A percentile compares a stretch with the other conserved stretches of the same genome.
Conservation (phyloP, 1,140 invertebrate species). For the Caenorhabditis inopinata region DNA sequence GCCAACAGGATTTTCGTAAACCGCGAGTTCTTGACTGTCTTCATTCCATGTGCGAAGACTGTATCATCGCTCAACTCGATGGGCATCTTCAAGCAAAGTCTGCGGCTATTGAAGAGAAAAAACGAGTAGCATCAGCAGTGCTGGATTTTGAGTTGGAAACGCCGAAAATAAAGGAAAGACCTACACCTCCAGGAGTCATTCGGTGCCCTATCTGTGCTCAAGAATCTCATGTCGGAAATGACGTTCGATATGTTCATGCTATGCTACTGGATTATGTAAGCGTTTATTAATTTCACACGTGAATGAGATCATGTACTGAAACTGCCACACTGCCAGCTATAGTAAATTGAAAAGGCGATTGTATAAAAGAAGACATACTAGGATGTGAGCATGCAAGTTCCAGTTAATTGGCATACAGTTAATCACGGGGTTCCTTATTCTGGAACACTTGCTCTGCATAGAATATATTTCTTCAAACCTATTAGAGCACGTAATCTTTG, state of each 20-base stretch:
- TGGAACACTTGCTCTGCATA: too few relatives aligned
- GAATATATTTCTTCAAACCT: too few relatives aligned
- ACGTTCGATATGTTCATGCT: conserved; percentile 59
- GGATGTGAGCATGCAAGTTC: too few relatives aligned
- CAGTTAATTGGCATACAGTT: too few relatives aligned
- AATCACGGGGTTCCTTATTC: too few relatives aligned
- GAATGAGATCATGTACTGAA: too few relatives aligned
- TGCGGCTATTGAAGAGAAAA: conserved; percentile 6
- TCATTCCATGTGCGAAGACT: conserved; percentile 64
- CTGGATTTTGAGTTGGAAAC: conserved; percentile 37
- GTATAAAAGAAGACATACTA: too few relatives aligned
- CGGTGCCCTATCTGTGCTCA: conserved; percentile 59
- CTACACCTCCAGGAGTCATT: conserved; percentile 61
- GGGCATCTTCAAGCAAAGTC: conserved; percentile 39
- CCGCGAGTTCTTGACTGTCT: conserved; percentile 60
- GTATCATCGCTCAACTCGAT: conserved; percentile 63
- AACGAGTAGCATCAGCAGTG: background rate
- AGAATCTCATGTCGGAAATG: conserved; percentile 57
- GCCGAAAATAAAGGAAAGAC: conserved; percentile 37
- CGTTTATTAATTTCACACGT: too few relatives aligned
- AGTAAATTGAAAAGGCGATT: too few relatives aligned
- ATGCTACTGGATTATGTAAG: conserved; percentile 59
- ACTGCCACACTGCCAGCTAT: too few relatives aligned
- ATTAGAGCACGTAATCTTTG: too few relatives aligned
- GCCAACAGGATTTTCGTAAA: conserved; percentile 57